A percentile compares a stretch with the other conserved stretches of the same genome.
Evolutionary conservation across 2,797 vertebrate genomes (phyloP).

Genomic region (Botia kubotai): DNA sequence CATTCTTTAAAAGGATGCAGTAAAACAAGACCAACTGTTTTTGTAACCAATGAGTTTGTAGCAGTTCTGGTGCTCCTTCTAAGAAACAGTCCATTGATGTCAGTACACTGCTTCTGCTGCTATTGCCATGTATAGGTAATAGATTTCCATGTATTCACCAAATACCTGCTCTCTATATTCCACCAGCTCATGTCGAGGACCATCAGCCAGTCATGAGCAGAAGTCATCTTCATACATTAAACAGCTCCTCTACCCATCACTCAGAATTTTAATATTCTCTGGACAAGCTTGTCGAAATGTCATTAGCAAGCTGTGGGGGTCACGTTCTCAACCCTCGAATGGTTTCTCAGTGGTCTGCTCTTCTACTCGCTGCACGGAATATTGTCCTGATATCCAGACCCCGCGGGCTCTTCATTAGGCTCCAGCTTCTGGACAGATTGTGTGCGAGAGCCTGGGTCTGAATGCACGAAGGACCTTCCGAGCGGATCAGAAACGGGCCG

Average conservation of each 20-base stretch:
- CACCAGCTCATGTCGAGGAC: constrained; percentile 35
- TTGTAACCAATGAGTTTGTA: too few relatives aligned
- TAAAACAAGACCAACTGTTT: too few relatives aligned
- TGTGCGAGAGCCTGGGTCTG: constrained; percentile 37
- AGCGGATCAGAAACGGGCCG: neutral
- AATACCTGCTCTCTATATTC: constrained; percentile 31
- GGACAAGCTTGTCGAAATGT: constrained; percentile 54
- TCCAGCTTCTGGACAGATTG: constrained; percentile 38
- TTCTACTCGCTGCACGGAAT: constrained; percentile 21
- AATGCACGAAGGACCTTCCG: constrained; percentile 38
- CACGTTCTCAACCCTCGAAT: constrained; percentile 55
- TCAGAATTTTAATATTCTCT: constrained; percentile 50
- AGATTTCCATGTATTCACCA: constrained; percentile 26
- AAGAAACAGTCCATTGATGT: neutral
- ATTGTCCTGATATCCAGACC: constrained; percentile 43
- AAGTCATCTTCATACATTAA: constrained; percentile 53
- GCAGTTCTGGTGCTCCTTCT: neutral
- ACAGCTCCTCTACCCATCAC: constrained; percentile 33
- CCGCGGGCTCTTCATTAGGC: constrained; percentile 58
- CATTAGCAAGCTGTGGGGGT: constrained; percentile 55
- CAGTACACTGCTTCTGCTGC: neutral
- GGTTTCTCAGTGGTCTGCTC: constrained; percentile 43
- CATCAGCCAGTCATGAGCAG: constrained; percentile 45
- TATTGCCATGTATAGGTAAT: constrained; percentile 14
- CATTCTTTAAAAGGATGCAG: too few relatives aligned